A percentile compares a stretch with the other conserved stretches of the same genome.
phyloP scores from a whole-genome alignment of 2,797 vertebrate species.

The Limosa lapponica region DNA sequence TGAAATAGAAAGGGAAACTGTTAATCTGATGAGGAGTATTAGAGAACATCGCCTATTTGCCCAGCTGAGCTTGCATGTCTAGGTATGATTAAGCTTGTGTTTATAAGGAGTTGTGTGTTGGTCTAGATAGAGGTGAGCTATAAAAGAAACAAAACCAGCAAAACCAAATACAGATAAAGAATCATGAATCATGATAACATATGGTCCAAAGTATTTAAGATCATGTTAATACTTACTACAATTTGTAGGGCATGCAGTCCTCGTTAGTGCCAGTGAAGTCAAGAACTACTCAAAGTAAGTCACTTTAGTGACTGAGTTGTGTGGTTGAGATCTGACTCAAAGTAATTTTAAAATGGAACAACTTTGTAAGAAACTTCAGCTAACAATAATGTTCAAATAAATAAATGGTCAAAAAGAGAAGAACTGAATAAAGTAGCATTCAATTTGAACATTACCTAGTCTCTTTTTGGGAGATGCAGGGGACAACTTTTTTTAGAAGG shows the following conservation, averaged over 20 bases:
- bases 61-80: background rate
- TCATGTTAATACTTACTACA: background rate
- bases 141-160: background rate
- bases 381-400: background rate
- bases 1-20: background rate
- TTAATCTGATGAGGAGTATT: background rate
- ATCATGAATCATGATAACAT: background rate
- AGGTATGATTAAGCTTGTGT: background rate
- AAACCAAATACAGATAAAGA: background rate
- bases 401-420: constrained; percentile 36
- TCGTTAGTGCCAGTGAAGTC: background rate
- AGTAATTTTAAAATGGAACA: background rate
- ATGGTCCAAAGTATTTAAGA: background rate
- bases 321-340: background rate
- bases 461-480: background rate
- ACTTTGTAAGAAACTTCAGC: background rate
- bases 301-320: background rate
- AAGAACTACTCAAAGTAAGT: background rate
- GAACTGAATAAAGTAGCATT: background rate
- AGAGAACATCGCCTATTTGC: background rate
- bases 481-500: background rate
- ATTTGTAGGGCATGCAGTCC: background rate
- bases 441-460: constrained; percentile 24
- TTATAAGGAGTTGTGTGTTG: background rate
- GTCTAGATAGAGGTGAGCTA: constrained; percentile 16